Conservation (phyloP, 2,797 vertebrate genomes). For the Bucorvus abyssinicus region DNA sequence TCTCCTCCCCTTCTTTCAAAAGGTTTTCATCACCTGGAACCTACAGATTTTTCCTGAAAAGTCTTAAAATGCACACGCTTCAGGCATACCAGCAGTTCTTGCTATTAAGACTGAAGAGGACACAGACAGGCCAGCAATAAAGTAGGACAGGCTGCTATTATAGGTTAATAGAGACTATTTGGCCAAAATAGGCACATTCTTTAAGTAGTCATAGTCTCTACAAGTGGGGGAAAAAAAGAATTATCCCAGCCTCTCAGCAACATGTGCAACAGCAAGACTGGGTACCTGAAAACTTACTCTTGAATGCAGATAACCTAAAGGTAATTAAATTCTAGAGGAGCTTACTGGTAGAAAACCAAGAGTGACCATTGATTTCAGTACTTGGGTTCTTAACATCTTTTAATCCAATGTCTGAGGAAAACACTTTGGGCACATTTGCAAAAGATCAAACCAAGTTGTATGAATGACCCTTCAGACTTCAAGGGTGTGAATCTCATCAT, state of each 20-base stretch:
- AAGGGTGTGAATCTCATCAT: not conserved
- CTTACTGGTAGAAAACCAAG: not conserved
- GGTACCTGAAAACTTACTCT: constrained; percentile 17
- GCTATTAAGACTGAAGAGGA: not conserved
- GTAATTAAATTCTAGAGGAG: constrained; percentile 15
- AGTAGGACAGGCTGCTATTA: not conserved
- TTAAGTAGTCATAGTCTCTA: not conserved
- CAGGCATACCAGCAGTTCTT: not conserved
- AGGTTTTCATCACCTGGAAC: not conserved
- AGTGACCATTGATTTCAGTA: not conserved
- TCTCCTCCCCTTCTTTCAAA: not conserved
- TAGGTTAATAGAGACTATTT: not conserved
- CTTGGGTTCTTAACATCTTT: not conserved
- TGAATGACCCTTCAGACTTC: not conserved
- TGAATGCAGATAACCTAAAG: constrained; percentile 34
- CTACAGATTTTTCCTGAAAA: not conserved
- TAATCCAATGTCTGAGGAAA: not conserved
- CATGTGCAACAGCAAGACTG: not conserved
- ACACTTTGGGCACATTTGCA: not conserved
- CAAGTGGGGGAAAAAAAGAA: not conserved
- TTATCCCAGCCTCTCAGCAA: not conserved
- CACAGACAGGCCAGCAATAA: not conserved
- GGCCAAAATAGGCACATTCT: not conserved
- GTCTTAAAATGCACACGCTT: not conserved
- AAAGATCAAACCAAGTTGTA: not conserved